A percentile compares a stretch with the other conserved stretches of the same genome.
These are phyloP conservation scores for Dromococcyx pavoninus DNA, from an alignment of 2,797 vertebrate genomes.

Conservation along the genomic window DNA sequence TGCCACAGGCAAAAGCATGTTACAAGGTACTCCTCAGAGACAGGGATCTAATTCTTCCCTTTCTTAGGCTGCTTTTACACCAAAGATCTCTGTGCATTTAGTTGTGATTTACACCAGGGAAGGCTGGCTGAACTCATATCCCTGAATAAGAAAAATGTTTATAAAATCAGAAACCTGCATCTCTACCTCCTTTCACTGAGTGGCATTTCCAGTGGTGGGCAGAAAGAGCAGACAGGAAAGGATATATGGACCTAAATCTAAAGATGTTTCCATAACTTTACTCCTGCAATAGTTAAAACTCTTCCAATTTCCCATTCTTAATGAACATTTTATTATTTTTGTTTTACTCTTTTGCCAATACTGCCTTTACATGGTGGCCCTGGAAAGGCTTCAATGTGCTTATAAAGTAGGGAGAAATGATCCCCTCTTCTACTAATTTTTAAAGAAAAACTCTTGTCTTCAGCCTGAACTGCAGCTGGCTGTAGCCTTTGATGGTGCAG, in stretches of 20 bases:
- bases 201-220: background rate
- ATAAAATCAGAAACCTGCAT: background rate
- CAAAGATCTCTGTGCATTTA: background rate
- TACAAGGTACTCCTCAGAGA: background rate
- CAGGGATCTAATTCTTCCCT: background rate
- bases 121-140: background rate
- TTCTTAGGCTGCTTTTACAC: background rate
- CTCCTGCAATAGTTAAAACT: background rate
- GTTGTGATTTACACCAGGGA: background rate
- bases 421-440: background rate
- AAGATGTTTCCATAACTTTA: background rate
- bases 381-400: background rate
- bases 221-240: background rate
- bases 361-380: background rate
- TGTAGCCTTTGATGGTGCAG: background rate
- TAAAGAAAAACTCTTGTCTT: background rate
- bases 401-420: background rate
- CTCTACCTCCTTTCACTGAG: background rate
- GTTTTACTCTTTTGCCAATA: background rate
- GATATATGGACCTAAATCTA: background rate
- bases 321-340: background rate
- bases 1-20: conserved; percentile 1
- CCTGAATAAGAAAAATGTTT: background rate
- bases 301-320: background rate
- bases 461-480: background rate